A percentile compares a stretch with the other conserved stretches of the same genome.
Conservation (phyloP, 2,113 vertebrate species). For the Chitala chitala region DNA sequence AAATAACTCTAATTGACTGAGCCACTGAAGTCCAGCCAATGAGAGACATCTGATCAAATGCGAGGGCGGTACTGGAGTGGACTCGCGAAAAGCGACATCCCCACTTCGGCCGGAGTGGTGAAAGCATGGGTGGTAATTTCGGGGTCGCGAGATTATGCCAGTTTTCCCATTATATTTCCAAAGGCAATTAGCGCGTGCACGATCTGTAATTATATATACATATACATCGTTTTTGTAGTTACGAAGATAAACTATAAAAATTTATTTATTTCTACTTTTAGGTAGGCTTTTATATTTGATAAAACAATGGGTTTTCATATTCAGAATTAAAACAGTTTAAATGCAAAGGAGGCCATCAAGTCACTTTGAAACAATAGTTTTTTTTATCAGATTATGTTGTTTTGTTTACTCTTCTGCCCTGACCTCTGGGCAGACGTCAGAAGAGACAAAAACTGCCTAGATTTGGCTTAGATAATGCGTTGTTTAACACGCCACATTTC, state of each 20-base stretch:
- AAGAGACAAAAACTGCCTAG: background rate
- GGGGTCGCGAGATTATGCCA: too few species aligned
- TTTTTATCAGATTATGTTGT: background rate
- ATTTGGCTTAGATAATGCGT: conserved; percentile 12
- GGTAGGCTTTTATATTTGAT: too few species aligned
- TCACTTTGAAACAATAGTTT: background rate
- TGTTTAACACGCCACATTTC: background rate
- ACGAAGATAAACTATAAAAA: too few species aligned
- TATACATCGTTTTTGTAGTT: too few species aligned
- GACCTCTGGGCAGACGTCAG: conserved; percentile 11
- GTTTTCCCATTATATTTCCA: too few species aligned
- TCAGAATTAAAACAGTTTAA: background rate
- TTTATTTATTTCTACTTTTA: too few species aligned
- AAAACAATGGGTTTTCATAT: too few species aligned
- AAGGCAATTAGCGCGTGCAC: too few species aligned
- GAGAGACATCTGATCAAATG: conserved; percentile 6
- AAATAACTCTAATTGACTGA: conserved; percentile 30
- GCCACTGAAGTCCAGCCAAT: conserved; percentile 33
- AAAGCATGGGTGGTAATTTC: too few species aligned
- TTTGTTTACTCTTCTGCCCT: conserved; percentile 20
- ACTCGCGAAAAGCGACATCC: conserved; percentile 29
- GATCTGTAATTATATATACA: too few species aligned
- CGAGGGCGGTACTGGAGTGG: conserved; percentile 25
- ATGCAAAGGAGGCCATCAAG: background rate
- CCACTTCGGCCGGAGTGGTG: too few species aligned